Conservation (phyloP, 1,140 invertebrate species). For the Plectus sambesii region DNA sequence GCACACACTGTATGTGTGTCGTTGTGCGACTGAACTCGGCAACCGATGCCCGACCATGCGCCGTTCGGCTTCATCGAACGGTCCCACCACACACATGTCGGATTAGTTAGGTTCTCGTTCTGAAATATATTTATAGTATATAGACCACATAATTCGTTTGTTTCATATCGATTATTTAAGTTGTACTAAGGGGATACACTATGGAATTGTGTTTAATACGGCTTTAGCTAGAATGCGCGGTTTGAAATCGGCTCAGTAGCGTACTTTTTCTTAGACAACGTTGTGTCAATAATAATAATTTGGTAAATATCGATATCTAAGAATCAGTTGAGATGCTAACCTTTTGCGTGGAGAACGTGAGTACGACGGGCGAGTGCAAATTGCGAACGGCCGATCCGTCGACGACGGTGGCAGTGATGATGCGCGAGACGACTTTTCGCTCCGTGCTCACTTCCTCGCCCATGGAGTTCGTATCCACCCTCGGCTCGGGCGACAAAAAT, state of each 20-base stretch:
- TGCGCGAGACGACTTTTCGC: conserved; percentile 16
- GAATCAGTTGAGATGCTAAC: too few species aligned
- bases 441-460: conserved; percentile 5
- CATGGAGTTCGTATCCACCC: not conserved
- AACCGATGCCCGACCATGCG: conserved; percentile 77
- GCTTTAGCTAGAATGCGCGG: conserved; percentile 8
- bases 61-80: not conserved
- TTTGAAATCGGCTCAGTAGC: conserved; percentile 16
- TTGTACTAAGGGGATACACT: conserved; percentile 3
- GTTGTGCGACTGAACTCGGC: conserved; percentile 67
- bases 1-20: conserved; percentile 74
- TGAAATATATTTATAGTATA: not conserved
- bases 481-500: conserved; percentile 1
- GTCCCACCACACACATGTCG: not conserved
- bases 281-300: too few species aligned
- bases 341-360: conserved; percentile 11
- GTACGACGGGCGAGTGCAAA: conserved; percentile 8
- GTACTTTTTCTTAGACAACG: too few species aligned
- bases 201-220: not conserved
- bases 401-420: conserved; percentile 17
- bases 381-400: conserved; percentile 8
- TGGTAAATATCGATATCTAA: too few species aligned
- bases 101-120: conserved; percentile 8
- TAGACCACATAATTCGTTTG: not conserved
- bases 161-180: too few species aligned